These are phyloP conservation scores for Styela clava DNA, from an alignment of 23 tunicate genomes.

Conservation along the genomic window DNA sequence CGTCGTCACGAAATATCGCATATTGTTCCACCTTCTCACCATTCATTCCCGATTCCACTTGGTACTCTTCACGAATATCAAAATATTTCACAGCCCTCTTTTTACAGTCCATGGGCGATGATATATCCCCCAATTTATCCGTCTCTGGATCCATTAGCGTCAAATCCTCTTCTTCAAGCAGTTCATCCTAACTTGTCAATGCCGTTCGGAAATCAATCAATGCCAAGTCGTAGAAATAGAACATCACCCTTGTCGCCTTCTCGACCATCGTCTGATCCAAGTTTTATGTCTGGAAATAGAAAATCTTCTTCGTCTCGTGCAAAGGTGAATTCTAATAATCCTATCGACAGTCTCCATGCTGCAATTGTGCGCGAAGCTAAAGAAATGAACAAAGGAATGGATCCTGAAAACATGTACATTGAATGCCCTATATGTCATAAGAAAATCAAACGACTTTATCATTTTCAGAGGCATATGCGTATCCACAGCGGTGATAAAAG, in stretches of 20 bases:
- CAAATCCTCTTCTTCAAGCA: constrained; percentile 9
- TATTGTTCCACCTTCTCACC: too few species aligned
- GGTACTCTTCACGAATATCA: neutral
- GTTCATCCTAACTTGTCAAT: neutral
- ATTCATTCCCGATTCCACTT: constrained; percentile 9
- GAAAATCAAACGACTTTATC: constrained; percentile 96
- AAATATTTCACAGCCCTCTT: neutral
- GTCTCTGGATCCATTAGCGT: neutral
- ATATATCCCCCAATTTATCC: constrained; percentile 19
- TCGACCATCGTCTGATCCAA: constrained; percentile 3
- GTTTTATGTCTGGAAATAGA: neutral
- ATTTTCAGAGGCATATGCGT: constrained; percentile 99
- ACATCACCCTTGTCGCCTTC: neutral
- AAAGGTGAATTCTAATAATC: constrained; percentile 15
- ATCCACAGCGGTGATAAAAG: constrained; percentile 99
- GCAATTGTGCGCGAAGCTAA: constrained; percentile 94
- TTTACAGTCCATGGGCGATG: constrained; percentile 16
- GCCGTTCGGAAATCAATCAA: neutral
- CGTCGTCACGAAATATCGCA: too few species aligned
- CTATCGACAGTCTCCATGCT: constrained; percentile 79
- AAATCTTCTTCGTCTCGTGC: constrained; percentile 9
- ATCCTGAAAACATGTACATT: constrained; percentile 99
- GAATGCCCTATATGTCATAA: constrained; percentile 99
- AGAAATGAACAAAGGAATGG: constrained; percentile 87
- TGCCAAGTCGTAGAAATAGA: neutral